Evolutionary conservation across 2,113 vertebrate species (phyloP), one percentile per base, ranked within the genome.

Genomic region (Odontophorus gujanensis): DNA sequence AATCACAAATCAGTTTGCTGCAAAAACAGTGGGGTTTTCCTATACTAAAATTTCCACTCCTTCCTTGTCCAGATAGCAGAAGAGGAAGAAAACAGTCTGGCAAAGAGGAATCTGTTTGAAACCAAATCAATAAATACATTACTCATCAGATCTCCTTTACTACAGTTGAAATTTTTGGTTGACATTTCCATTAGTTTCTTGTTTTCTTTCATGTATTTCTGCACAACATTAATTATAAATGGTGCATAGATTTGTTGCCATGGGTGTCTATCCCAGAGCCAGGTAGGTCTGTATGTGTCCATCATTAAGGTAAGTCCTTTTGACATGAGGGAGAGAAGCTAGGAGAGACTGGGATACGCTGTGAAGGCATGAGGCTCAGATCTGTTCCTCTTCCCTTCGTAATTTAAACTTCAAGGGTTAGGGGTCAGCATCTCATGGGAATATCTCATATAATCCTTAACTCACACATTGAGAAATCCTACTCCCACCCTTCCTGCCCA

Each of bases 231-330:
- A 71, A 47, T 72, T 86, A 61, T 24, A 79, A 84, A 65, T 26
- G 5, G 10, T n/a, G 68, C 20, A 6, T 30, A 15, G 15, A 75
- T 57, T 40, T 53, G 25, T 48, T n/a, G 20, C 43, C 53, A 16
- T 8, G 14, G 7, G 5, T 73, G 50, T 34, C 0, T 0, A 38
- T 86, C 61, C 32, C 66, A 74, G 43, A 2, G 28, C 1, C 1
- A 81, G 3, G 8, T 45, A 34, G 53, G 28, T 63, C 28, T 67
- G 28, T 12, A 53, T 25, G 19, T 65, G 32, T 8, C 47, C 8
- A 25, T 45, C 45, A 66, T 80, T 9, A 66, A 62, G 58, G 73
- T 16, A 83, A 91, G n/a, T 11, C 18, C 9, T 28, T 34, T 16
- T 66, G 34, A 74, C 47, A 3, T 42, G 16, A 7, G n/a, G 45